Percentiles rank a stretch among this genome's conserved stretches.
phyloP scores from a whole-genome alignment of 2,888 invertebrate genomes.

The Allophyes oxyacanthae region DNA sequence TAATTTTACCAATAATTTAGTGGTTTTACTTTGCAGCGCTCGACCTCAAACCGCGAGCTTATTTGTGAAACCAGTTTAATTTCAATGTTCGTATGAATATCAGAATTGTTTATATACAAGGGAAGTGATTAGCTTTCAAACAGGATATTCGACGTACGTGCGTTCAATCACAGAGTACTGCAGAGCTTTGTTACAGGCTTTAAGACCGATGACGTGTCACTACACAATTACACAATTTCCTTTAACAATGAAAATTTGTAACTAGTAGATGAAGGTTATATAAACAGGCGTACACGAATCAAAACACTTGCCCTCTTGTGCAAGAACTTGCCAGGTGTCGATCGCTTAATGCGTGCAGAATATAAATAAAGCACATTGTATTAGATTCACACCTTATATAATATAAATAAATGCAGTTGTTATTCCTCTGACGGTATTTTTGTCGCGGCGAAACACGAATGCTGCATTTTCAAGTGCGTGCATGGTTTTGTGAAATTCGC shows the following conservation, averaged over 20 bases:
- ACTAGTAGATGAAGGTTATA: slow-evolving; percentile 46
- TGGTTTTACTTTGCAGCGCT: slow-evolving; percentile 4
- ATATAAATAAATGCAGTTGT: slow-evolving; percentile 57
- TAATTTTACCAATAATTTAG: too few relatives aligned
- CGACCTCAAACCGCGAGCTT: slow-evolving; percentile 25
- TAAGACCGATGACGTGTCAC: slow-evolving; percentile 37
- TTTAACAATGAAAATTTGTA: slow-evolving; percentile 55
- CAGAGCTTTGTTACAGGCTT: slow-evolving; percentile 39
- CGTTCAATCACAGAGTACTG: slow-evolving; percentile 41
- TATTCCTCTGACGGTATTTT: slow-evolving; percentile 57
- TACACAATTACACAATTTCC: slow-evolving; percentile 38
- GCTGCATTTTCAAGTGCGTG: slow-evolving; percentile 57
- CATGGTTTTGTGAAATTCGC: slow-evolving; percentile 57
- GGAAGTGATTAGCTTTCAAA: slow-evolving; percentile 51
- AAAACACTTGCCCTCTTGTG: slow-evolving; percentile 56
- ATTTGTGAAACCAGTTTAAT: slow-evolving; percentile 46
- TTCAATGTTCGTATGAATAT: slow-evolving; percentile 53
- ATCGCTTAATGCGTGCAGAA: slow-evolving; percentile 59
- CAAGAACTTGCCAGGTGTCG: slow-evolving; percentile 65
- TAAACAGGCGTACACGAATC: slow-evolving; percentile 50
- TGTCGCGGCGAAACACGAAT: slow-evolving; percentile 47
- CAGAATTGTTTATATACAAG: slow-evolving; percentile 35
- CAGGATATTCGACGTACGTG: slow-evolving; percentile 54
- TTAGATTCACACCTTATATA: slow-evolving; percentile 56
- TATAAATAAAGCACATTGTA: slow-evolving; percentile 69